Evolutionary conservation across 2,888 invertebrate species (phyloP), one percentile per base, ranked within the genome.

Genomic region (Scaptomyza tumidula): DNA sequence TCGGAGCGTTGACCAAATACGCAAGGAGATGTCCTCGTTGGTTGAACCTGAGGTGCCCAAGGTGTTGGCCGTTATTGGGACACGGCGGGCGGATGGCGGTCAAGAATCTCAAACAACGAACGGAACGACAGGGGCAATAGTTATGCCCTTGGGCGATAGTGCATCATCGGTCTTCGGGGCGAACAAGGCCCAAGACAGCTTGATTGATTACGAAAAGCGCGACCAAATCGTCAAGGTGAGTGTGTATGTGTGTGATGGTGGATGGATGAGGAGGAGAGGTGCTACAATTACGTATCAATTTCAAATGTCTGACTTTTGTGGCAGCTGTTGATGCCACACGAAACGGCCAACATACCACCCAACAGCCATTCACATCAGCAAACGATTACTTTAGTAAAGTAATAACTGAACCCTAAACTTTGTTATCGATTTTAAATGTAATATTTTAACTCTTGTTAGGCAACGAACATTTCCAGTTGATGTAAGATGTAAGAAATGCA

Each of bases 161-260:
- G 46, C 39, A 29, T 63, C 41, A n/a, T 33, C 31, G 19, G 59
- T 41, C 56, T 52, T 33, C 43, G 41, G 48, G 45, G 44, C 63
- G 54, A 60, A 54, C 37, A 62, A 11, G 29, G 35, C 14, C 19
- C 19, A 19, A 29, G 35, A 46, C 60, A 61, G 31, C 65, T 81
- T 89, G 78, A 90, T 91, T 80, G 91, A 92, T 88, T 83, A 86
- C 67, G 89, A 87, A 59, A 92, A 92, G 69, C 91, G 92, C 71
- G 89, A 91, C 60, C 91, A 90, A 83, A 90, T 93, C 65, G 90
- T 90, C 71, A 68, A 91, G 91, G 91, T 91, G 91, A 92, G 80
- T 88, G 50, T 14, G 24, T 14, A 9, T 39, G 7, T 9, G n/a
- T n/a, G 24, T 13, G 11, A 31, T 5, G 13, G 35, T 2, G 3